These are phyloP conservation scores for Poeciliopsis turneri DNA, from an alignment of 2,797 vertebrate genomes.

Conservation along the genomic window DNA sequence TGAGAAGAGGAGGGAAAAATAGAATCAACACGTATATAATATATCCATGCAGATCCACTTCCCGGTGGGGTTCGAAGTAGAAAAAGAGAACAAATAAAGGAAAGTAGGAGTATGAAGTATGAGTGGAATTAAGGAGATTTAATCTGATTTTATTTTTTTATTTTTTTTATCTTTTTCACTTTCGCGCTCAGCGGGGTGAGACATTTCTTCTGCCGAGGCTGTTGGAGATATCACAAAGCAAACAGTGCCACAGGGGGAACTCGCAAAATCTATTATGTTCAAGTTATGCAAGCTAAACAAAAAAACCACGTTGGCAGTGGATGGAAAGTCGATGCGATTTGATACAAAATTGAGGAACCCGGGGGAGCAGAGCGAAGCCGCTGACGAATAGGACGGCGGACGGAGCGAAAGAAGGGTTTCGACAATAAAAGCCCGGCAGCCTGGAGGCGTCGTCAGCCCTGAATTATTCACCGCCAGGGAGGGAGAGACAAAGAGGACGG, in stretches of 20 bases:
- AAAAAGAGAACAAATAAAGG: slow-evolving; percentile 1
- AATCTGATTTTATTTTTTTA: background rate
- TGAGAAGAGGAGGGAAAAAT: slow-evolving; percentile 55
- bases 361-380: background rate
- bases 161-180: too few relatives aligned
- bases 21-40: too few relatives aligned
- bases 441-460: slow-evolving; percentile 22
- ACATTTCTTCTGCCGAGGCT: slow-evolving; percentile 13
- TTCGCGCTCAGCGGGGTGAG: slow-evolving; percentile 8
- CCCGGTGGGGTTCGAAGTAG: background rate
- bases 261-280: slow-evolving; percentile 32
- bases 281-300: slow-evolving; percentile 11
- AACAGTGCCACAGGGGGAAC: slow-evolving; percentile 28
- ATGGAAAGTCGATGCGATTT: slow-evolving; percentile 19
- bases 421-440: slow-evolving; percentile 15
- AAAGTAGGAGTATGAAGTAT: background rate
- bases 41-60: background rate
- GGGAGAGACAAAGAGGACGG: slow-evolving; percentile 13
- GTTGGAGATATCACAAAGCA: slow-evolving; percentile 20
- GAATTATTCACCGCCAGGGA: slow-evolving; percentile 29
- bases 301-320: background rate
- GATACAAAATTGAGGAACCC: slow-evolving; percentile 13
- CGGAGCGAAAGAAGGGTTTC: slow-evolving; percentile 6
- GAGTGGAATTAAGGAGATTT: background rate
- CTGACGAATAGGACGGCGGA: slow-evolving; percentile 8